phyloP scores from a whole-genome alignment of 2,113 vertebrate genomes.

The Xyrauchen texanus region DNA sequence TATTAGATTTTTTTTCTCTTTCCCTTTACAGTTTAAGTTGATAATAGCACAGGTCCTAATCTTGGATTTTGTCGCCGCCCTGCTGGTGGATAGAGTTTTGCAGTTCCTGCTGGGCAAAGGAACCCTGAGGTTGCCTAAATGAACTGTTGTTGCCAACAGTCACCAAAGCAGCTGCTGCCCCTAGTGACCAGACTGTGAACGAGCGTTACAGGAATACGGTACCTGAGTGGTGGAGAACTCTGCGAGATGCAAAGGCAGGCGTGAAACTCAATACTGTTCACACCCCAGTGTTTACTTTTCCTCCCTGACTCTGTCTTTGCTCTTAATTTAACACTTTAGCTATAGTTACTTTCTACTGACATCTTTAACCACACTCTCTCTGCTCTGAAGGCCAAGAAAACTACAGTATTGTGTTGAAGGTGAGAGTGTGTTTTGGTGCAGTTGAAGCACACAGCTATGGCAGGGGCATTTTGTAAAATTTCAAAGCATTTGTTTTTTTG shows the following conservation, averaged over 20 bases:
- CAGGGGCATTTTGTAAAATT: slow-evolving; percentile 73
- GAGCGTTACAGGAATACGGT: slow-evolving; percentile 55
- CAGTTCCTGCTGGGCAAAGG: slow-evolving; percentile 90
- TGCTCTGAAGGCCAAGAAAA: slow-evolving; percentile 72
- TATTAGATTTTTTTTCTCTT: not conserved
- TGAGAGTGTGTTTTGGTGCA: slow-evolving; percentile 61
- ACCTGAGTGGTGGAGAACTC: slow-evolving; percentile 55
- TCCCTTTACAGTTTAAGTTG: slow-evolving; percentile 83
- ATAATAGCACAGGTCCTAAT: slow-evolving; percentile 87
- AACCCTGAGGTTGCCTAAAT: slow-evolving; percentile 90
- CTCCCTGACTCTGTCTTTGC: slow-evolving; percentile 50
- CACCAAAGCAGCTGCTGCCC: slow-evolving; percentile 61
- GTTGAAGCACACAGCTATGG: slow-evolving; percentile 59
- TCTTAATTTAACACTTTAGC: slow-evolving; percentile 41
- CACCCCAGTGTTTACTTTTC: slow-evolving; percentile 58
- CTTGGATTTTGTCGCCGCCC: slow-evolving; percentile 86
- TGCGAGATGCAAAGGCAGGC: slow-evolving; percentile 51
- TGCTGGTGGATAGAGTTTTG: slow-evolving; percentile 84
- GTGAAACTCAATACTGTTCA: slow-evolving; percentile 65
- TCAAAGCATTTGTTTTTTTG: slow-evolving; percentile 70
- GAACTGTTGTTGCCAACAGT: slow-evolving; percentile 73
- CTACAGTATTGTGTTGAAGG: slow-evolving; percentile 78
- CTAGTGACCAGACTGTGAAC: slow-evolving; percentile 70
- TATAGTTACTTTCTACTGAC: slow-evolving; percentile 38
- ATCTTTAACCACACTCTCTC: slow-evolving; percentile 51